Base-by-base conservation (phyloP, 2,888 invertebrate genomes). In the Nymphalis urticae region DNA sequence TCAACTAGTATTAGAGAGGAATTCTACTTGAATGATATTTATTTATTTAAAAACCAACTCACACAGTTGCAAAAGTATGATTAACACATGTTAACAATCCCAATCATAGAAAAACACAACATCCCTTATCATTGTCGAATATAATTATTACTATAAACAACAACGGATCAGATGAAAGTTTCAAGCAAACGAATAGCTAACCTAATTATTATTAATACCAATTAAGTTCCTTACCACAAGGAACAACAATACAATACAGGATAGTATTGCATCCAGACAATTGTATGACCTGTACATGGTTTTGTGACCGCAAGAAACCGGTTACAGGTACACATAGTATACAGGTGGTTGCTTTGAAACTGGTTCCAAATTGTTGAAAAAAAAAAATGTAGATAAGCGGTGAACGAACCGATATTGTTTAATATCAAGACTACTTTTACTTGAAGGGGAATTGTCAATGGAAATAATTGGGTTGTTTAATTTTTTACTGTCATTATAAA, bases 291-390 rank as follows among this genome's bases (percentile, higher is more conserved):
- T 82, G 82, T 82, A 79, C 80, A 84, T 85, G 83, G 85, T 84
- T 82, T 84, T 76, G 82, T 84, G 85, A 85, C 85, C 85, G 80
- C 85, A 80, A 73, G 75, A 7, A 75, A 88, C 88, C 86, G 87
- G 89, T 89, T 82, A 74, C 72, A 32, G 89, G 89, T 82, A 74
- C 72, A 32, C 76, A 78, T 81, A 81, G 80, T 66, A 82, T 79
- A 86, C 90, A 89, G 88, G 89, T 90, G 89, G 85, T 84, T 82
- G 61, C 54, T 78, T 80, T 76, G 77, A 79, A 88, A 89, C 90
- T 82, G 88, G 89, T 89, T 81, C 82, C 80, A 78, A 72, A 84
- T 85, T 84, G 82, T 87, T 83, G n/a, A 79, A 79, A 42, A 83
- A 82, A 84, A 78, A 27, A 13, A 76, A 75, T 79, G 76, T 78